These are phyloP conservation scores for Julus scanicus DNA, from an alignment of 2,888 invertebrate species.

Conservation along the genomic window DNA sequence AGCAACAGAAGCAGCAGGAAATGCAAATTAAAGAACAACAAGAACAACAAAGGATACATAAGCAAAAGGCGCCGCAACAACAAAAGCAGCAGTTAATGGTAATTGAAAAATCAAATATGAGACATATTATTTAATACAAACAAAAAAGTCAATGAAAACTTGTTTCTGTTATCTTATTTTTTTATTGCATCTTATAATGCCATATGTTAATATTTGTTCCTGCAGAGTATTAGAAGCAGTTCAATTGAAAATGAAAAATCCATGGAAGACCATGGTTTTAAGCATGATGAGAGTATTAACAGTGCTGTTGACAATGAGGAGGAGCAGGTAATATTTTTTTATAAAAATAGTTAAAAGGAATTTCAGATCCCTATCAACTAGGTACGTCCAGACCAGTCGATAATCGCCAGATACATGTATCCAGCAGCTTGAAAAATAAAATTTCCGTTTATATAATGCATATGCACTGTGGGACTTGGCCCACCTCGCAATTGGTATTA, in stretches of 20 bases:
- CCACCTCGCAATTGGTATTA: no score
- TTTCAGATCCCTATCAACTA: no score
- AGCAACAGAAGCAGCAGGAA: background rate
- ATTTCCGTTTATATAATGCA: no score
- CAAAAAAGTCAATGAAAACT: background rate
- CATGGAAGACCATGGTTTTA: background rate
- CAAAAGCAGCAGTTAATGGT: conserved; percentile 5
- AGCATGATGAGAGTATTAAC: background rate
- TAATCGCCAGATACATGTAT: no score
- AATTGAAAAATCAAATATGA: background rate
- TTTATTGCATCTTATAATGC: background rate
- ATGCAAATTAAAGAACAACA: background rate
- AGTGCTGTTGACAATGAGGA: background rate
- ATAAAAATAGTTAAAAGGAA: background rate
- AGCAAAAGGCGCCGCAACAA: background rate
- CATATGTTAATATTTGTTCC: background rate
- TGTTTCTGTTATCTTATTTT: background rate
- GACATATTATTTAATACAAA: background rate
- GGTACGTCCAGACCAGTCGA: no score
- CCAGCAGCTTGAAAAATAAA: no score
- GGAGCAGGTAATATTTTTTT: background rate
- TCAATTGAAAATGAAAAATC: background rate
- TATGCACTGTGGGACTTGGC: no score
- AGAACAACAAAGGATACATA: background rate
- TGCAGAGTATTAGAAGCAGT: background rate